These are phyloP conservation scores for Drosophila nasuta DNA, from an alignment of 1,140 invertebrate species.

Conservation along the genomic window DNA sequence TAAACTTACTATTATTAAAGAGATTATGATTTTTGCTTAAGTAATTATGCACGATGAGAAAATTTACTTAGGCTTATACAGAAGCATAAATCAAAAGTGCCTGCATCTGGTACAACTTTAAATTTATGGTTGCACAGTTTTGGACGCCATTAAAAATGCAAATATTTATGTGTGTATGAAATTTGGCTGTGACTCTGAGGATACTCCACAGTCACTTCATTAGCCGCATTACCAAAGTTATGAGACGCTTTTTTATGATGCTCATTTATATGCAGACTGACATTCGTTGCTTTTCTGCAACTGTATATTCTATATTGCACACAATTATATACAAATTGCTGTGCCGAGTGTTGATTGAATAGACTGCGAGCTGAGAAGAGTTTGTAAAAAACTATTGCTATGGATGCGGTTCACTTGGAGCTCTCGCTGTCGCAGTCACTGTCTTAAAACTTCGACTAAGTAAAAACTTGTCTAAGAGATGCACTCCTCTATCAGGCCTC, in stretches of 20 bases:
- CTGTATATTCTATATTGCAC: conserved; percentile 21
- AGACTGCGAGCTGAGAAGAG: conserved; percentile 48
- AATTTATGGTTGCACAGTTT: conserved; percentile 54
- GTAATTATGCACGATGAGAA: conserved; percentile 2
- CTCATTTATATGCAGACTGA: conserved; percentile 66
- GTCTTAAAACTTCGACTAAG: neutral
- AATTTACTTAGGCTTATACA: conserved; percentile 6
- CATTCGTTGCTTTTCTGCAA: conserved; percentile 7
- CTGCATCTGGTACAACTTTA: conserved; percentile 32
- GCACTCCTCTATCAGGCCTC: conserved; percentile 6
- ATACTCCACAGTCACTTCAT: conserved; percentile 50
- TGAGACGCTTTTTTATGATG: conserved; percentile 30
- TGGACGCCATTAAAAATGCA: conserved; percentile 62
- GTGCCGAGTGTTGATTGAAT: conserved; percentile 71
- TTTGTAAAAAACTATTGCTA: conserved; percentile 6
- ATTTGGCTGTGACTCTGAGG: conserved; percentile 26
- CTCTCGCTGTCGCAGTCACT: neutral
- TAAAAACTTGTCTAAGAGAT: conserved; percentile 29
- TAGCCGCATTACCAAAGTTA: conserved; percentile 63
- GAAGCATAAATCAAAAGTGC: conserved; percentile 23
- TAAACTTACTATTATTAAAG: neutral
- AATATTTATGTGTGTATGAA: conserved; percentile 20
- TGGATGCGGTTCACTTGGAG: conserved; percentile 21
- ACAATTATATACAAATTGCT: conserved; percentile 38
- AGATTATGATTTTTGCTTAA: neutral